phyloP scores from a whole-genome alignment of 2,113 vertebrate genomes.

The Mesembrinibis cayennensis region DNA sequence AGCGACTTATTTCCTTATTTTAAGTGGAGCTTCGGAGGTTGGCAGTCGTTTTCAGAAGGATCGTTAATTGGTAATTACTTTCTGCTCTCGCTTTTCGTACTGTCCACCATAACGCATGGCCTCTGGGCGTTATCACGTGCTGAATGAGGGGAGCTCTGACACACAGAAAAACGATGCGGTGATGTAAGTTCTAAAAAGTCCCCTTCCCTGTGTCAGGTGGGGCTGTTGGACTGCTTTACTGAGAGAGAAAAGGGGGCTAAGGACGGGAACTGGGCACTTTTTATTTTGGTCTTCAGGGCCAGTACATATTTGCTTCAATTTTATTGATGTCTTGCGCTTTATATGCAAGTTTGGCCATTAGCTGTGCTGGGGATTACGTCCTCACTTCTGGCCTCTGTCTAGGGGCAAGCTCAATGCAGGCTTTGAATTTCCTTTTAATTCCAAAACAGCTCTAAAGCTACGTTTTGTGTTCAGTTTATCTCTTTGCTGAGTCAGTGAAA shows the following conservation, averaged over 20 bases:
- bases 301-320: not conserved
- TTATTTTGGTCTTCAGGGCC: not conserved
- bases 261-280: rapidly evolving
- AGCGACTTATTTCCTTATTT: not conserved
- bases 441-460: not conserved
- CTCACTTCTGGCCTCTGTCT: not conserved
- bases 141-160: not conserved
- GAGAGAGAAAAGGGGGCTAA: not conserved
- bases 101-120: not conserved
- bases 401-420: not conserved
- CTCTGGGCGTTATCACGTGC: rapidly evolving
- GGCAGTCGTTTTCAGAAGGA: not conserved
- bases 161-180: not conserved
- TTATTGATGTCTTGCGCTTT: not conserved
- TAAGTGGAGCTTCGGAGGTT: not conserved
- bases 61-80: not conserved
- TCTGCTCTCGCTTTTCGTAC: not conserved
- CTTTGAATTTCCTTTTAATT: not conserved
- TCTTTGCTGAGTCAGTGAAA: not conserved
- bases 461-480: not conserved
- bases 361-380: not conserved
- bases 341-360: not conserved
- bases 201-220: rapidly evolving
- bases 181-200: not conserved
- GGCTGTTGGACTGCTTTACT: not conserved